Evolutionary conservation across 2,888 invertebrate genomes (phyloP).

Genomic region (Chrysomela aeneicollis): DNA sequence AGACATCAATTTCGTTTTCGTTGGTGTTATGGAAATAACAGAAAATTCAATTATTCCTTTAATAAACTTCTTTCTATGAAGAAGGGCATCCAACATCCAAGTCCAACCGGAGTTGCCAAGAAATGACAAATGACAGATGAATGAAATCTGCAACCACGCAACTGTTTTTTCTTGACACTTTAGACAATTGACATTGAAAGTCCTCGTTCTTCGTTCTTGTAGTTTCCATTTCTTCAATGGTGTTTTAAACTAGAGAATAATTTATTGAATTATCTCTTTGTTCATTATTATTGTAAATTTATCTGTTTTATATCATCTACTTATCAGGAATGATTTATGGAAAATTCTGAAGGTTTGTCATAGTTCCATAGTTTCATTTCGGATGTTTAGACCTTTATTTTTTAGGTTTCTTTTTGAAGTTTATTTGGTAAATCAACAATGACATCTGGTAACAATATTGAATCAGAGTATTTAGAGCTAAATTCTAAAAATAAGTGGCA

Average conservation of each 20-base stretch:
- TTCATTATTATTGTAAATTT: slow-evolving; percentile 32
- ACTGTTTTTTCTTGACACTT: neutral
- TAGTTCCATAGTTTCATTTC: neutral
- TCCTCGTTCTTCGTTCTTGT: neutral
- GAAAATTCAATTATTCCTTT: neutral
- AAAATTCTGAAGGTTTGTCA: slow-evolving; percentile 4
- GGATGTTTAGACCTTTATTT: neutral
- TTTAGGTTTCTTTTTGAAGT: slow-evolving; percentile 24
- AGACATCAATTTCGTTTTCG: neutral
- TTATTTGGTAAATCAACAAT: slow-evolving; percentile 44
- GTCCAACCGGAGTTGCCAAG: neutral
- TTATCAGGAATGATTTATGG: slow-evolving; percentile 53
- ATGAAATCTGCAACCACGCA: too few relatives aligned
- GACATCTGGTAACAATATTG: slow-evolving; percentile 65
- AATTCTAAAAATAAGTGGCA: slow-evolving; percentile 76
- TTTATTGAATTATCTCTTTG: slow-evolving; percentile 26
- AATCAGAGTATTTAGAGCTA: slow-evolving; percentile 77
- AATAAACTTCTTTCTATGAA: neutral
- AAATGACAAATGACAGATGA: too few relatives aligned
- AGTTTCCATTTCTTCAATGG: neutral
- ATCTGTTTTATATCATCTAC: slow-evolving; percentile 38
- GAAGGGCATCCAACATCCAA: neutral
- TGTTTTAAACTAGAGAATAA: neutral
- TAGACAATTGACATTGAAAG: neutral
- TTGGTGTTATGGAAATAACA: neutral